phyloP scores from a whole-genome alignment of 2,113 vertebrate genomes.

The Pyrgilauda ruficollis region DNA sequence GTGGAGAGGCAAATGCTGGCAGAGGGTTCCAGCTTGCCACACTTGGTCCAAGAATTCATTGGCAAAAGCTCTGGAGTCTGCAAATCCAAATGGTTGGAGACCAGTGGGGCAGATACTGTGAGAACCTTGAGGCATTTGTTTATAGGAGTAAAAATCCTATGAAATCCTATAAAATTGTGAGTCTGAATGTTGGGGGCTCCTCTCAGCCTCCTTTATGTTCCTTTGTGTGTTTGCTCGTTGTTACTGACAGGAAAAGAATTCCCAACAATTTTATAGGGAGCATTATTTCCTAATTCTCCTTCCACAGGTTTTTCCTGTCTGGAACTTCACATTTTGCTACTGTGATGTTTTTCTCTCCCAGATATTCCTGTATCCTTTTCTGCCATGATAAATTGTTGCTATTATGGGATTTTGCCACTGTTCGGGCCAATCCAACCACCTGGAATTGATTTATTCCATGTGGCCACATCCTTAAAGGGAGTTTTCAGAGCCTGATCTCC shows the following conservation, averaged over 20 bases:
- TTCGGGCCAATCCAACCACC: neutral
- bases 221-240: neutral
- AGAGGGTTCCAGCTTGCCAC: neutral
- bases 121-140: neutral
- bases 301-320: neutral
- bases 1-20: neutral
- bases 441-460: neutral
- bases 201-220: neutral
- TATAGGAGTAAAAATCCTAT: neutral
- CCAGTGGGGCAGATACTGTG: neutral
- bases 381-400: neutral
- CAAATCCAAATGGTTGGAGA: neutral
- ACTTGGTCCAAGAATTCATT: neutral
- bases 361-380: neutral
- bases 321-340: neutral
- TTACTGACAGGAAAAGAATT: neutral
- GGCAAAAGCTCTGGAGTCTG: conserved; percentile 16
- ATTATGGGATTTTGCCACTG: neutral
- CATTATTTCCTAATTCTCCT: neutral
- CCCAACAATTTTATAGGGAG: neutral
- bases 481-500: neutral
- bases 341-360: neutral
- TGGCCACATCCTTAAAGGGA: neutral
- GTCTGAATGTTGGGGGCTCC: neutral
- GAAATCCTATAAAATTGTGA: neutral